Conservation (phyloP, 1,140 invertebrate species). For the Probaryconus sp. region DNA sequence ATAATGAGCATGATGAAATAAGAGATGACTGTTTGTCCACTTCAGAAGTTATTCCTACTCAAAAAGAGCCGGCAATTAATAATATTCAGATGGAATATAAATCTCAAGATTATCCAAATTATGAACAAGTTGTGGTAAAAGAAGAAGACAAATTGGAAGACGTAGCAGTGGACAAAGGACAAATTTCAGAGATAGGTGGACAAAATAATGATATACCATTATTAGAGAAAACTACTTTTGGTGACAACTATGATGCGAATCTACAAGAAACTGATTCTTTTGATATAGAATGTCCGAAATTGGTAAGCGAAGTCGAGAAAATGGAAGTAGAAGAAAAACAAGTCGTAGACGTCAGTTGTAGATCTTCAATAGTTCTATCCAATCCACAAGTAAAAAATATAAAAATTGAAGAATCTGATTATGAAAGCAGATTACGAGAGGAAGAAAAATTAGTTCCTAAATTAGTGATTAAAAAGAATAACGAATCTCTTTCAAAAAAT, state of each 20-base stretch:
- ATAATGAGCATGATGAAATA: background rate
- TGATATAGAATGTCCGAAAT: slow-evolving; percentile 41
- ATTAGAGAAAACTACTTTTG: slow-evolving; percentile 7
- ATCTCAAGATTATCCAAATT: slow-evolving; percentile 22
- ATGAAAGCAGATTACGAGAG: slow-evolving; percentile 1
- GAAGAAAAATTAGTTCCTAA: slow-evolving; percentile 67
- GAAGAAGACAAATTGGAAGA: slow-evolving; percentile 42
- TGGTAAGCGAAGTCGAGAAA: slow-evolving; percentile 40
- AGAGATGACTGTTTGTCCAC: background rate
- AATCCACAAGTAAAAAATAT: slow-evolving; percentile 9
- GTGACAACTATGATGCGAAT: slow-evolving; percentile 9
- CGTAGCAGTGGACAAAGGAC: slow-evolving; percentile 19
- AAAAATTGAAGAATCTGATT: background rate
- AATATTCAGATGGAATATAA: background rate
- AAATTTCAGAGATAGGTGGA: slow-evolving; percentile 8
- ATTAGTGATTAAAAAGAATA: slow-evolving; percentile 72
- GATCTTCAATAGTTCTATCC: slow-evolving; percentile 2
- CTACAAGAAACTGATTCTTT: slow-evolving; percentile 24
- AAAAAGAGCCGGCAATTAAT: background rate
- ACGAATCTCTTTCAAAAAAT: slow-evolving; percentile 57
- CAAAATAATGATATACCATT: slow-evolving; percentile 16
- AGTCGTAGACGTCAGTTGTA: background rate
- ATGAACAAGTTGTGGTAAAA: slow-evolving; percentile 39
- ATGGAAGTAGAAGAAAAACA: background rate
- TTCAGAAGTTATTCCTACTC: background rate